A percentile compares a stretch with the other conserved stretches of the same genome.
Conservation (phyloP, 2,888 invertebrate species). For the Spatulosminthurus flaviceps region DNA sequence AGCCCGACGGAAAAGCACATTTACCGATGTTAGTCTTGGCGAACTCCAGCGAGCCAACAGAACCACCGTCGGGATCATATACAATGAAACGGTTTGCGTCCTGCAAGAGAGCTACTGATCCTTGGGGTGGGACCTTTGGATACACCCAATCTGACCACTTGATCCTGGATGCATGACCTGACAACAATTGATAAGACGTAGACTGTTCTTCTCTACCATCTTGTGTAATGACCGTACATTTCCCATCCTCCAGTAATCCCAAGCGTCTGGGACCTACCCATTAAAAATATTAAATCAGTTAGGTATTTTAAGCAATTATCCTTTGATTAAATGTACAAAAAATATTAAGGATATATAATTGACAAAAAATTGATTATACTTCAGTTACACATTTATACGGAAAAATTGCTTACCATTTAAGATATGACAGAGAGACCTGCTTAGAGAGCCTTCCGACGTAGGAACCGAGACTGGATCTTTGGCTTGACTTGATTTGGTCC, state of each 20-base stretch:
- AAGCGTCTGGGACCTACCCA: slow-evolving; percentile 26
- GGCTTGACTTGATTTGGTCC: slow-evolving; percentile 72
- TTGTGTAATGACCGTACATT: slow-evolving; percentile 15
- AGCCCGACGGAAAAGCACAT: slow-evolving; percentile 64
- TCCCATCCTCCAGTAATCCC: slow-evolving; percentile 31
- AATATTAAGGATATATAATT: too few species aligned
- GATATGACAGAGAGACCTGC: slow-evolving; percentile 11
- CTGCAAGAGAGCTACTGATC: slow-evolving; percentile 70
- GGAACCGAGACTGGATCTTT: slow-evolving; percentile 65
- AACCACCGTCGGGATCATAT: slow-evolving; percentile 62
- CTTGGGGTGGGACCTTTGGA: slow-evolving; percentile 73
- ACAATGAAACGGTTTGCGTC: slow-evolving; percentile 60
- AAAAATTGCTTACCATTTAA: slow-evolving; percentile 13
- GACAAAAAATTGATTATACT: not conserved
- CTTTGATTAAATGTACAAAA: too few species aligned
- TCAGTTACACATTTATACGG: not conserved
- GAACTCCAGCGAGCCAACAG: slow-evolving; percentile 77
- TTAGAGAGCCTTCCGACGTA: not conserved
- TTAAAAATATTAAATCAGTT: too few species aligned
- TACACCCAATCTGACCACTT: slow-evolving; percentile 81
- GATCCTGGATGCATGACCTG: slow-evolving; percentile 78
- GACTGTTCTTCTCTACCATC: slow-evolving; percentile 23
- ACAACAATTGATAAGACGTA: slow-evolving; percentile 58
- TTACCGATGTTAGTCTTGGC: slow-evolving; percentile 71
- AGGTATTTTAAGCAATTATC: too few species aligned